These are phyloP conservation scores for Drosophila vallismaia DNA, from an alignment of 2,888 invertebrate species.

Conservation along the genomic window DNA sequence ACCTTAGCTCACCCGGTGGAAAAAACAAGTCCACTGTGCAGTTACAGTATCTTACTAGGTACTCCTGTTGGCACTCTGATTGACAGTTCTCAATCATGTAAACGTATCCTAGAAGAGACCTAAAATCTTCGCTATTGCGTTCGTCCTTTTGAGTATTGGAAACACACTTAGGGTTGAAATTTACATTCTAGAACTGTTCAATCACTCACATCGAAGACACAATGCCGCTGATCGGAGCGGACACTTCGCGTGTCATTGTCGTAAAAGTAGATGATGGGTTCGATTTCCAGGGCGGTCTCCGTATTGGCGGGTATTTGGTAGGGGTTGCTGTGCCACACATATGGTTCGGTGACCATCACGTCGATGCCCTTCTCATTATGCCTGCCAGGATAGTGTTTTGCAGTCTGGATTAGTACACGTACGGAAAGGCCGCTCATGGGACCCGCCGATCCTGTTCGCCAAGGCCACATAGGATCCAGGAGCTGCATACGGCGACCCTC, in stretches of 20 bases:
- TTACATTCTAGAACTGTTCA: neutral
- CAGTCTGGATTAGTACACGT: constrained; percentile 66
- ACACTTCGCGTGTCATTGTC: constrained; percentile 77
- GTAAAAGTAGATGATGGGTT: constrained; percentile 79
- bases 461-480: constrained; percentile 73
- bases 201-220: constrained; percentile 78
- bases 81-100: constrained; percentile 83
- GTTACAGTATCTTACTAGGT: constrained; percentile 81
- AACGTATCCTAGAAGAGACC: constrained; percentile 77
- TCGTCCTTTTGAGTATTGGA: constrained; percentile 68
- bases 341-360: constrained; percentile 78
- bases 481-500: constrained; percentile 64
- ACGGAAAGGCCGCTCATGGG: constrained; percentile 69
- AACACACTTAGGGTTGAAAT: too few relatives aligned
- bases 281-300: constrained; percentile 71
- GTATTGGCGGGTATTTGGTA: constrained; percentile 76
- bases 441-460: constrained; percentile 73
- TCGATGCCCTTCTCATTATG: constrained; percentile 69
- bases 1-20: constrained; percentile 80
- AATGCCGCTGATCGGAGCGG: constrained; percentile 69
- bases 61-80: constrained; percentile 82
- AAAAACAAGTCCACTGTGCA: constrained; percentile 83
- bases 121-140: constrained; percentile 69
- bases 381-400: constrained; percentile 71
- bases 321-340: constrained; percentile 75